phyloP scores from a whole-genome alignment of 2,888 invertebrate species.

The Lepetodrilus schrolli region DNA sequence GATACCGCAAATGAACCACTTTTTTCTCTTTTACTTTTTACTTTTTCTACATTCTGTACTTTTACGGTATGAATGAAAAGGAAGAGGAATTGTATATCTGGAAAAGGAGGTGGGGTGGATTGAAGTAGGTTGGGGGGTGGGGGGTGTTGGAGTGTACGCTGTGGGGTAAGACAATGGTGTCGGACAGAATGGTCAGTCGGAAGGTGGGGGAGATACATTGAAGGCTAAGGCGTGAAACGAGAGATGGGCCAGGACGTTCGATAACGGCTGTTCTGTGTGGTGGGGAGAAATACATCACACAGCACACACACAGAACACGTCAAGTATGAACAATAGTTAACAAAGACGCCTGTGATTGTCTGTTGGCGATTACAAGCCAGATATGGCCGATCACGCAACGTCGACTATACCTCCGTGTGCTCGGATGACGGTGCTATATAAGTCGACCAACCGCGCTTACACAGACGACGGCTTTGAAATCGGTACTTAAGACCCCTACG shows the following conservation, averaged over 20 bases:
- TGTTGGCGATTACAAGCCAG: not conserved
- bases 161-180: not conserved
- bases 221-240: not conserved
- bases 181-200: not conserved
- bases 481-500: not conserved
- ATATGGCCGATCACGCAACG: conserved; percentile 9
- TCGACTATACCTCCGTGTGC: not conserved
- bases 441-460: not conserved
- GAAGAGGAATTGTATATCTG: too few relatives aligned
- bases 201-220: not conserved
- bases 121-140: not conserved
- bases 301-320: not conserved
- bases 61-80: too few relatives aligned
- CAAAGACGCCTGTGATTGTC: not conserved
- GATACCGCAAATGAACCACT: too few relatives aligned
- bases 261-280: not conserved
- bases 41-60: too few relatives aligned
- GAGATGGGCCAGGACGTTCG: not conserved
- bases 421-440: not conserved
- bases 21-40: too few relatives aligned
- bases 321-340: not conserved
- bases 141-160: not conserved
- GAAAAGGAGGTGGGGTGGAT: not conserved
- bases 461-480: not conserved
- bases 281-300: not conserved